Conservation (phyloP, 2,797 vertebrate species). For the Sebastes iracundus region DNA sequence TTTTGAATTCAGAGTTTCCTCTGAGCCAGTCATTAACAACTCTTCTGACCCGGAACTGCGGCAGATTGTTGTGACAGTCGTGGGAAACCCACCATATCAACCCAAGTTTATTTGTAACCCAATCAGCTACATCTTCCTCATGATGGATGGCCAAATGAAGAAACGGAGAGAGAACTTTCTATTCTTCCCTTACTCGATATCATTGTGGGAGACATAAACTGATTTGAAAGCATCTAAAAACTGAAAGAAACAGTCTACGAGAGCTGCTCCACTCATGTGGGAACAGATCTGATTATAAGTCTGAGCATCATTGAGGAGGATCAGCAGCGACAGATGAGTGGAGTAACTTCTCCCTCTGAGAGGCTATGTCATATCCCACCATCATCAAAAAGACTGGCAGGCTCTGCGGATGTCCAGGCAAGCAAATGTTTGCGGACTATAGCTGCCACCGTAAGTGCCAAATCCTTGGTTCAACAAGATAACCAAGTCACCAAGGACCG, state of each 20-base stretch:
- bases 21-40: not conserved
- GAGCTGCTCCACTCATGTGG: constrained; percentile 24
- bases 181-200: not conserved
- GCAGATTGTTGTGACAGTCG: not conserved
- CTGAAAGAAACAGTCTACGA: not conserved
- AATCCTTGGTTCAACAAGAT: not conserved
- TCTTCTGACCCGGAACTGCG: not conserved
- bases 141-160: constrained; percentile 4
- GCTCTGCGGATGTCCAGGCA: constrained; percentile 1
- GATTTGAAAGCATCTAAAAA: constrained; percentile 7
- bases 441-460: not conserved
- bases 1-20: not conserved
- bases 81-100: not conserved
- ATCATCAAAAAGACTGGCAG: constrained; percentile 31
- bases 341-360: constrained; percentile 43
- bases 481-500: not conserved
- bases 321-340: constrained; percentile 53
- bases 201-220: constrained; percentile 3
- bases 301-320: constrained; percentile 52
- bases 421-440: constrained; percentile 9
- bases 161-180: not conserved
- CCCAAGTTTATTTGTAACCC: not conserved
- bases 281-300: constrained; percentile 49
- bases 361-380: constrained; percentile 30
- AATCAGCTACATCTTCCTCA: not conserved